phyloP scores from a whole-genome alignment of 2,888 invertebrate genomes.

The Melolontha melolontha region DNA sequence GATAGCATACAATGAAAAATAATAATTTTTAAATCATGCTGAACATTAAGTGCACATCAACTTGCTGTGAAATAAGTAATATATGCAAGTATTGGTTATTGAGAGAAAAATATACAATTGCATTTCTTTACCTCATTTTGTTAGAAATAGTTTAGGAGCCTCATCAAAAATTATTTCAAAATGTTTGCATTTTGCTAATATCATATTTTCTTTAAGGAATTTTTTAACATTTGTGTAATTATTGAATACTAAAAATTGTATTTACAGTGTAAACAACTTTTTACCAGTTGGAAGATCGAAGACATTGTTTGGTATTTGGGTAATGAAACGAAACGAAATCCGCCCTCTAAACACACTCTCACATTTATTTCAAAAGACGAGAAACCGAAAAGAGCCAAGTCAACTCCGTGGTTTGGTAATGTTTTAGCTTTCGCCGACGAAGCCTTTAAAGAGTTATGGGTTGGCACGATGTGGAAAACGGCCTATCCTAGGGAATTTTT shows the following conservation, averaged over 20 bases:
- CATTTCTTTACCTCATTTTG: too few relatives aligned
- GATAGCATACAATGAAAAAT: too few relatives aligned
- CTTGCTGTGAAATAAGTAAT: too few relatives aligned
- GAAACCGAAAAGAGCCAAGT: constrained; percentile 77
- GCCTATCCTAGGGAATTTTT: constrained; percentile 69
- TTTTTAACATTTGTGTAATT: too few relatives aligned
- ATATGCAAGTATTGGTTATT: too few relatives aligned
- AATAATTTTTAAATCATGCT: too few relatives aligned
- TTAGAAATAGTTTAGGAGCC: too few relatives aligned
- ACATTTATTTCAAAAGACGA: constrained; percentile 79
- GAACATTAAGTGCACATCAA: too few relatives aligned
- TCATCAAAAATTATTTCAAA: too few relatives aligned
- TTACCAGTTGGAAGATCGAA: constrained; percentile 76
- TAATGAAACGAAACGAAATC: constrained; percentile 83
- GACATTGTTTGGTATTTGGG: constrained; percentile 89
- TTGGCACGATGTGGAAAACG: constrained; percentile 73
- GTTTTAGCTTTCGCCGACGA: constrained; percentile 82
- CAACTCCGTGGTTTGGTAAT: constrained; percentile 83
- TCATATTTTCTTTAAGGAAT: too few relatives aligned
- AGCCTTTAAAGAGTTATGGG: constrained; percentile 83
- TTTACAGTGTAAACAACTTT: constrained; percentile 34
- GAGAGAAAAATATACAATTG: too few relatives aligned
- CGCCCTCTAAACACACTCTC: constrained; percentile 84
- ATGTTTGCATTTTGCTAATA: too few relatives aligned
- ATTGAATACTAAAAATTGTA: constrained; percentile 65